phyloP scores from a whole-genome alignment of 2,888 invertebrate species.

The Agonopterix subpropinquella region DNA sequence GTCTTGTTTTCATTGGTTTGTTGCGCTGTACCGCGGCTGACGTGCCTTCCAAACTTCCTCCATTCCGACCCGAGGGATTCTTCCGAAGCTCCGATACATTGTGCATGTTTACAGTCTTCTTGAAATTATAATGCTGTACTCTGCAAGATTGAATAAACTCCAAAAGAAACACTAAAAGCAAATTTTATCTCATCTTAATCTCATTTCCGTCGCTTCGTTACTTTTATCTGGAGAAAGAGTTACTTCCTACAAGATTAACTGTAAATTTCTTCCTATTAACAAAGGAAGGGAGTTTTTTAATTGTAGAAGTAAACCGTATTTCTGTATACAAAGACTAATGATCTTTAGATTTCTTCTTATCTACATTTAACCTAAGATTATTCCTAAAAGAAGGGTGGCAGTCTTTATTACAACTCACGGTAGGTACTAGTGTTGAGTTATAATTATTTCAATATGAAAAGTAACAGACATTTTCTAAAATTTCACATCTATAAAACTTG shows the following conservation, averaged over 20 bases:
- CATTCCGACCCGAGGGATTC: constrained; percentile 19
- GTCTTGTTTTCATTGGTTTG: constrained; percentile 54
- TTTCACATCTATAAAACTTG: too few species aligned
- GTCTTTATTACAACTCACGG: too few species aligned
- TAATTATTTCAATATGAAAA: too few species aligned
- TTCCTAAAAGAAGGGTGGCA: neutral
- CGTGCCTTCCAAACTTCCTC: constrained; percentile 42
- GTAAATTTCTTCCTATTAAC: constrained; percentile 13
- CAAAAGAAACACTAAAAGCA: neutral
- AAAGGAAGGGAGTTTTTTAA: constrained; percentile 13
- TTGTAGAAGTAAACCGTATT: constrained; percentile 12
- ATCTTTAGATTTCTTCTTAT: constrained; percentile 10
- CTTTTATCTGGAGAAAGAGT: constrained; percentile 7
- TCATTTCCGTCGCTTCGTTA: constrained; percentile 2
- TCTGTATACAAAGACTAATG: constrained; percentile 9
- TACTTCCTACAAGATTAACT: constrained; percentile 17
- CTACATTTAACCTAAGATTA: neutral
- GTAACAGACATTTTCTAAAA: too few species aligned
- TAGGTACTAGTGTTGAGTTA: too few species aligned
- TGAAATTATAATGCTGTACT: constrained; percentile 6
- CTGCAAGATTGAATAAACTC: constrained; percentile 3
- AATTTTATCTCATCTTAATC: constrained; percentile 1
- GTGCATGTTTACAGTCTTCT: constrained; percentile 9
- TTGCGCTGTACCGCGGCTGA: constrained; percentile 34
- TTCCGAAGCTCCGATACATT: constrained; percentile 21